Base-by-base conservation (phyloP, 23 tunicate species). In the Ascidia mentula region DNA sequence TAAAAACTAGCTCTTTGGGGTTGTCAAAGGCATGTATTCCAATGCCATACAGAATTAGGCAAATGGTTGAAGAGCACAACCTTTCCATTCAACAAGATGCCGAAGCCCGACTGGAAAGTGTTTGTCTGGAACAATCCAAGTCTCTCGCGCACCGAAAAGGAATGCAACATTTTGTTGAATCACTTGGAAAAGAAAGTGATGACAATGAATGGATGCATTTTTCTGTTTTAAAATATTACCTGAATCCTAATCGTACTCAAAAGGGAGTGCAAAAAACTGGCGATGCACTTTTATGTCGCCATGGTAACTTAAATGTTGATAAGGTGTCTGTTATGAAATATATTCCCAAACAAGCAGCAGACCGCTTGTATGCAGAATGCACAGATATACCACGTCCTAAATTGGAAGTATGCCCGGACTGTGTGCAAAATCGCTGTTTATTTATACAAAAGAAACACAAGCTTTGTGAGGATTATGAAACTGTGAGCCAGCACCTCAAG, bases 341-440 rank as follows among this genome's bases (percentile, higher is more conserved):
- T 40, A 73, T 91, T 2, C 89, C 97, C 22, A 77, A 86, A 72
- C 0, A 40, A 35, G 80, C 89, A 24, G 97, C 90, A 45, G 86
- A 77, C 36, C 17, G 70, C 0, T 20, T 91, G 5, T 81, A 38
- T 42, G 75, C 37, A 7, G 40, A 24, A 40, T 74, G 46, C 33
- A 37, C 38, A 17, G 78, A 59, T 4, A 2, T 46, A 31, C 75
- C 53, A 40, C 35, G 79, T 31, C 22, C 77, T 4, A 38, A 78
- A 34, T 18, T 28, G 22, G 72, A 76, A 70, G 69, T 87, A 6
- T 91, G 97, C 73, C 71, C 17, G 36, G 32, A 75, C n/a, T 91
- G 97, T 82, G 97, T 91, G 0, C 45, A 85, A 59, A 77, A 77
- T 37, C 87, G 69, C 8, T 86, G 97, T 38, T 40, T 82, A 80